Base-by-base conservation (phyloP, 2,113 vertebrate genomes). In the Dasyornis broadbenti region DNA sequence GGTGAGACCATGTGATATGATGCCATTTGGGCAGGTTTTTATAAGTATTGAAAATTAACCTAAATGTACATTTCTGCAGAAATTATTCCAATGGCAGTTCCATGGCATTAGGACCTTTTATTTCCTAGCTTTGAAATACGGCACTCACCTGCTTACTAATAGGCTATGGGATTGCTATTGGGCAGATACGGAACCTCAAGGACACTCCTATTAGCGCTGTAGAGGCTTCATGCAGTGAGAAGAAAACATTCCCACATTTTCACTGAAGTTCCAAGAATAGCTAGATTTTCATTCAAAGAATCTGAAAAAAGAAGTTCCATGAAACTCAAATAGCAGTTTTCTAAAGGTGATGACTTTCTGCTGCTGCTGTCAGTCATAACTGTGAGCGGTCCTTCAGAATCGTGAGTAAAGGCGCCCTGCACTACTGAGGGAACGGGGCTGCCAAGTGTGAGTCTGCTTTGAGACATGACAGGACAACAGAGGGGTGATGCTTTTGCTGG, bases 361-460 rank as follows among this genome's bases (percentile, higher is more conserved):
- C 50, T 17, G 13, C 40, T 64, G 31, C 61, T 56, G 31, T 30
- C 57, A 66, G 40, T 19, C 56, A 8, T 78, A 49, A 3, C 27
- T 45, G 20, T 37, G 40, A n/a, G 24, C 7, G 20, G 21, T 79
- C 49, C 23, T 82, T 75, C 33, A 63, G 73, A 27, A n/a, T 18
- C n/a, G 31, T 37, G 60, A 53, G 7, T 11, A 57, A 63, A 50
- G 49, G 20, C 35, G 56, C 7, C 27, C 15, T 33, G 18, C 17
- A 15, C 6, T 45, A 0, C 49, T 16, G 24, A 2, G 11, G 27
- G 23, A 45, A 42, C 0, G 4, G 45, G 17, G 15, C 30, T 71
- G n/a, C 35, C 57, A 33, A 31, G 30, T 0, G 1, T n/a, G 14
- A 86, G 9, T 18, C 35, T 64, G 20, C 53, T 68, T 64, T 69